These are phyloP conservation scores for Labeo rohita DNA, from an alignment of 2,113 vertebrate genomes.

Conservation along the genomic window DNA sequence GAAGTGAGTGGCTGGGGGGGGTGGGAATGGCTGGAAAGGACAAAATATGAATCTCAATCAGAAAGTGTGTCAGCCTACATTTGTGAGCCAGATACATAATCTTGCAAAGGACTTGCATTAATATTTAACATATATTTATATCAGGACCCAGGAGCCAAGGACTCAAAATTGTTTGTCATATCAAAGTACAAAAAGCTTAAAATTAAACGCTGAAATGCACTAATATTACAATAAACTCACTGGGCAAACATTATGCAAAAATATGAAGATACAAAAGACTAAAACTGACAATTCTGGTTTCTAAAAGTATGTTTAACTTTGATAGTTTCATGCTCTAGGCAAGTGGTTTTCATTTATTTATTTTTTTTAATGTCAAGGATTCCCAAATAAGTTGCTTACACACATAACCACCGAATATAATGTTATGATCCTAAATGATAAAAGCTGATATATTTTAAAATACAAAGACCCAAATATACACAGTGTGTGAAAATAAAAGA, in stretches of 20 bases:
- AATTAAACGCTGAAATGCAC: not conserved
- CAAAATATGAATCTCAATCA: conserved; percentile 23
- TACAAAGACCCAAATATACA: not conserved
- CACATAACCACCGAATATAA: not conserved
- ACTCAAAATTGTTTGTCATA: not conserved
- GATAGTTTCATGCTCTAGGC: not conserved
- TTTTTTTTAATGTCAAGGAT: not conserved
- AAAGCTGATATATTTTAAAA: not conserved
- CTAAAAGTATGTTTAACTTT: not conserved
- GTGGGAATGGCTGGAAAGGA: not conserved
- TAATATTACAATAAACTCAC: not conserved
- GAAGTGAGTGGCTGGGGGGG: not conserved
- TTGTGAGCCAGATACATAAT: not conserved
- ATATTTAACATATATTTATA: not conserved
- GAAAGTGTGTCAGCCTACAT: not conserved
- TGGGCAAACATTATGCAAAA: not conserved
- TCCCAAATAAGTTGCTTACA: no score
- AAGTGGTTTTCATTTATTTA: not conserved
- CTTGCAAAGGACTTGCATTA: not conserved
- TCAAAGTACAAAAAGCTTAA: not conserved
- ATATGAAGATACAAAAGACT: not conserved
- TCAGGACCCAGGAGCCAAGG: not conserved
- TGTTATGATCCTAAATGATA: not conserved
- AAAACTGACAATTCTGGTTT: not conserved
- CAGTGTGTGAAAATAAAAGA: not conserved